A percentile compares a stretch with the other conserved stretches of the same genome.
Evolutionary conservation across 2,888 invertebrate species (phyloP).

Genomic region (Cephus runcator): DNA sequence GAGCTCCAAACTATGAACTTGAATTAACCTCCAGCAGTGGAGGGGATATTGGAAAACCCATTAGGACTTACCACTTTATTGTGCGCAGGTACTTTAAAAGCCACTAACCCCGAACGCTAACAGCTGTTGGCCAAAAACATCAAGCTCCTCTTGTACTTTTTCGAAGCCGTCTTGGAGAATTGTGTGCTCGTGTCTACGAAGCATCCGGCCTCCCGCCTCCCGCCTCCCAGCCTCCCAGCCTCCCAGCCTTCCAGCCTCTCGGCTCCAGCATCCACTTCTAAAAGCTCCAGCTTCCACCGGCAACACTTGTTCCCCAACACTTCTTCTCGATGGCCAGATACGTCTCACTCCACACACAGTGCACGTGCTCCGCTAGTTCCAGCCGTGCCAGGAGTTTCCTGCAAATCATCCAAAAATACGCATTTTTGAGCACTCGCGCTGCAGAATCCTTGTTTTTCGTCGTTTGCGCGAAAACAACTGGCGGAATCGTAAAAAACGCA

Average conservation of each 20-base stretch:
- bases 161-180: neutral
- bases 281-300: no score
- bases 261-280: neutral
- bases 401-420: no score
- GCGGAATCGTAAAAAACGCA: no score
- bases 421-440: no score
- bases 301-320: no score
- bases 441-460: no score
- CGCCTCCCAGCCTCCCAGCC: neutral
- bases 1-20: constrained; percentile 34
- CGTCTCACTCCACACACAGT: no score
- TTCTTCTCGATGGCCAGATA: no score
- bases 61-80: constrained; percentile 47
- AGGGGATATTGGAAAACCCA: constrained; percentile 50
- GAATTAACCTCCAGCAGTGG: constrained; percentile 30
- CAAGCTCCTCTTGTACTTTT: neutral
- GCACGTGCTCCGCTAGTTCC: no score
- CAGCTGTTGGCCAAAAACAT: constrained; percentile 32
- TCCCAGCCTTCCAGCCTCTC: neutral
- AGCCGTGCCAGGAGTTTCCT: no score
- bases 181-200: neutral
- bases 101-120: constrained; percentile 35
- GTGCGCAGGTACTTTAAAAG: constrained; percentile 42
- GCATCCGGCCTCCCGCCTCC: neutral
- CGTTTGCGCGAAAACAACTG: no score